Evolutionary conservation across 37 sponge, comb jelly and placozoan species (phyloP).

Genomic region (Hexactinellida sp.): DNA sequence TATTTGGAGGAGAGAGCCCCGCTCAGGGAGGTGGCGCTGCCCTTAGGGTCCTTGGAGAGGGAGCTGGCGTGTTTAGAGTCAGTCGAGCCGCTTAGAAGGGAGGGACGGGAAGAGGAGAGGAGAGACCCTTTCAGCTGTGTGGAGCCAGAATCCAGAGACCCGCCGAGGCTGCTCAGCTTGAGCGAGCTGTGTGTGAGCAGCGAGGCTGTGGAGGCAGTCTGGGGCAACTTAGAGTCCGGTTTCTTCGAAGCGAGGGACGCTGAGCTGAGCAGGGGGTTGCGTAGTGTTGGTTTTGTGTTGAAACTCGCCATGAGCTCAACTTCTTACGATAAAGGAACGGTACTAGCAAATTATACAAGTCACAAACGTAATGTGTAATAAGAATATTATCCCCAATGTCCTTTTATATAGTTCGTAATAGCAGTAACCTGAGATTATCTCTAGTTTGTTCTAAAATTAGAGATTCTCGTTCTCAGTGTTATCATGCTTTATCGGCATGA

Average conservation of each 20-base stretch:
- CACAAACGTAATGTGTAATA: too few relatives aligned
- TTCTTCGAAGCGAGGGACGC: neutral
- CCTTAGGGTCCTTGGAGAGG: neutral
- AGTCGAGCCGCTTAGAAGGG: neutral
- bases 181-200: neutral
- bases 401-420: too few relatives aligned
- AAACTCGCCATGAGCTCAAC: constrained; percentile 18
- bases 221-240: neutral
- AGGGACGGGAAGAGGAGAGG: neutral
- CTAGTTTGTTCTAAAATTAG: too few relatives aligned
- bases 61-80: neutral
- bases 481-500: too few relatives aligned
- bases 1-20: neutral
- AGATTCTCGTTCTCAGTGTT: too few relatives aligned
- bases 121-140: too few relatives aligned
- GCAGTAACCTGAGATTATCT: too few relatives aligned
- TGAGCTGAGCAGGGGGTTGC: neutral
- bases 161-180: neutral
- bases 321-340: neutral
- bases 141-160: neutral
- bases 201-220: neutral
- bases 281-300: neutral
- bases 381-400: too few relatives aligned
- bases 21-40: neutral
- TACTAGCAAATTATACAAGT: too few relatives aligned